Base-by-base conservation (phyloP, 53 echinoderm and acorn worm species). In the Arbacia lixula region DNA sequence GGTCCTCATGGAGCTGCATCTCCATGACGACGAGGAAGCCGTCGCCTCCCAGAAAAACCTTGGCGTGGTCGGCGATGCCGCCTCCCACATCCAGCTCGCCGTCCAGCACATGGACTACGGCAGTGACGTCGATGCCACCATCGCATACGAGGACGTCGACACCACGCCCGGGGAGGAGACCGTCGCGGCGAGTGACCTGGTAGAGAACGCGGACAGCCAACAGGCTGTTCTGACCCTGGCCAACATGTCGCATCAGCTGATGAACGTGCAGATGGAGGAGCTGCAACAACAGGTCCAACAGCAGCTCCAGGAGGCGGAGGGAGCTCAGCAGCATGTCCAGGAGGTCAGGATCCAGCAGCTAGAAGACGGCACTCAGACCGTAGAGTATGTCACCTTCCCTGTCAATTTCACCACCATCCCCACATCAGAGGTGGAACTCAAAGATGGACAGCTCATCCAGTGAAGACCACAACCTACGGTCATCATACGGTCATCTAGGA, bases 251-350 rank as follows among this genome's bases (percentile, higher is more conserved):
- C 82, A 81, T 33, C 82, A 81, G 21, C 49, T 81, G 40, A 76
- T 76, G 38, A 81, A 81, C 30, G 64, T 81, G 46, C 82, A 81
- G 64, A 81, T 81, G 82, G 82, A 81, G 64, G 82, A 81, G 82
- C 33, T 81, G 64, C 82, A 81, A 64, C 63, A 63, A 22, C 82
- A 81, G 40, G 82, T 63, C 29, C 82, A 81, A 33, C 63, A 63
- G 24, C 82, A 81, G 50, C 56, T 77, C 3, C 77, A 77, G 28
- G 40, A 77, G 27, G 77, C 77, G 5, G 77, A 77, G 28, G 63
- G 51, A 14, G 64, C 58, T 2, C 78, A 63, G 82, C 82, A 81
- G 46, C 82, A 81, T 33, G 82, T 81, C 4, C 82, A 81, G 34
- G 82, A 81, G 63, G 82, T 81, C 4, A 62, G 43, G 63, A 81